These are phyloP conservation scores for Alauda arvensis DNA, from an alignment of 2,797 vertebrate species.

Conservation along the genomic window DNA sequence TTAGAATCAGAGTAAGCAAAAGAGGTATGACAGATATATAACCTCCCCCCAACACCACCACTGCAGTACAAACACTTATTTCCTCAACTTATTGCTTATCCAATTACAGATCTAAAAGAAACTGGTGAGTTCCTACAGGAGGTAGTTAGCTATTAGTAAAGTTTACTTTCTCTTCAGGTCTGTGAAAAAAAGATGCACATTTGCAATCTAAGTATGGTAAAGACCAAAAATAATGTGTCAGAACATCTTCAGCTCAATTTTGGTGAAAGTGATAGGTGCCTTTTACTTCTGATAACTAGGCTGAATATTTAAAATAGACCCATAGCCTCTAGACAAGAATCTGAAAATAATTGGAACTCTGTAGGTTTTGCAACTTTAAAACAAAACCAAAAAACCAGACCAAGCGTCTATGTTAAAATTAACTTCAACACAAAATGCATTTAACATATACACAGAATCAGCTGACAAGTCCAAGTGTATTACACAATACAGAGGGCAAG, in stretches of 20 bases:
- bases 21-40: not conserved
- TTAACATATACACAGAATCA: not conserved
- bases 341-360: not conserved
- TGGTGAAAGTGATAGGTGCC: not conserved
- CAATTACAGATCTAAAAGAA: not conserved
- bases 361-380: not conserved
- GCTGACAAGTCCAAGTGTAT: not conserved
- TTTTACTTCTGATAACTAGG: not conserved
- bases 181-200: not conserved
- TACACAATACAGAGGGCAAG: not conserved
- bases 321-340: not conserved
- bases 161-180: not conserved
- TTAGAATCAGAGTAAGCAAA: not conserved
- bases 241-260: not conserved
- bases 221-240: not conserved
- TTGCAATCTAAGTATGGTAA: not conserved
- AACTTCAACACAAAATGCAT: not conserved
- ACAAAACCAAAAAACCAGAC: not conserved
- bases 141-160: not conserved
- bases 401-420: not conserved
- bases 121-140: not conserved
- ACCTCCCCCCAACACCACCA: accelerated
- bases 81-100: not conserved
- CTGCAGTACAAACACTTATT: not conserved
- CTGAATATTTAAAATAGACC: not conserved